Base-by-base conservation (phyloP, 2,888 invertebrate genomes). In the Cotesia congregata region DNA sequence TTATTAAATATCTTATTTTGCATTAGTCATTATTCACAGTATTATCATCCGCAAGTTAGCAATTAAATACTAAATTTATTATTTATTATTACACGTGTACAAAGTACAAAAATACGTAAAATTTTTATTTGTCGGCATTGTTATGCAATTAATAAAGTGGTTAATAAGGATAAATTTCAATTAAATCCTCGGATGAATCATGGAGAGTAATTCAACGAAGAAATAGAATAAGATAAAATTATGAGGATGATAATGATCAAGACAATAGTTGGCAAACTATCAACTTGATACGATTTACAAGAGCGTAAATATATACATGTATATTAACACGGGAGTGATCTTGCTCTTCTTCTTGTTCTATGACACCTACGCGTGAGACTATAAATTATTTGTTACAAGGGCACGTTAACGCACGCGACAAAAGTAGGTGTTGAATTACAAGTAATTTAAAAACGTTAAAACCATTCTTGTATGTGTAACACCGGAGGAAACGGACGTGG, bases 401-500 rank as follows among this genome's bases (percentile, higher is more conserved):
- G 65, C 72, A 73, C 30, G 60, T 50, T 61, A 65, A 67, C 50
- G 38, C 30, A 30, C 73, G 65, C 20, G n/a, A 59, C 73, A n/a
- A 20, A 61, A 7, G 67, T 72, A 61, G 74, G 74, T 77, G 64
- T 74, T 65, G 20, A 65, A 39, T 77, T 77, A 71, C 77, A 12
- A 38, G 59, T 61, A 65, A 74, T 74, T 77, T 74, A 50, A 50
- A 50, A 50, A 50, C 50, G 50, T 74, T 67, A 70, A 70, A 73
- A 70, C 70, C 72, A 30, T 30, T 1, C 20, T 30, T 59, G 39
- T 41, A 17, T 9, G 6, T 17, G 30, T 17, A 5, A 40, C 39
- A 50, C 50, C 41, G 30, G 62, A 69, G 71, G 80, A 73, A 81
- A 79, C 86, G 86, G 86, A 86, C 83, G 80, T 86, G 84, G 83